Evolutionary conservation across 2,888 invertebrate species (phyloP), one percentile per base, ranked within the genome.

Genomic region (Mimachlamys varia): DNA sequence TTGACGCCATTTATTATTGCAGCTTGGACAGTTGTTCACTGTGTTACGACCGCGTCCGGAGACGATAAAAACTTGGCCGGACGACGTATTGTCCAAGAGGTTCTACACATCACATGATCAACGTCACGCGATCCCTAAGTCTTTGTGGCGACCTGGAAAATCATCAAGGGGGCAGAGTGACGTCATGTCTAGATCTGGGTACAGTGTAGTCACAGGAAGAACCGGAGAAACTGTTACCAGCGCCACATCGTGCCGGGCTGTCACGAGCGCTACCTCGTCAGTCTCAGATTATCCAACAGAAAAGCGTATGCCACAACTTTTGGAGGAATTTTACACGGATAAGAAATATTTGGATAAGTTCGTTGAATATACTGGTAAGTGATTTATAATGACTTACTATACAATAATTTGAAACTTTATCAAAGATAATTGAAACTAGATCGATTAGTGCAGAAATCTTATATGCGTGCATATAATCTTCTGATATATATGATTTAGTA

Each of bases 161-260:
- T 76, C 76, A 76, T 27, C 76, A 27, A 27, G 33, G 33, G 76
- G 76, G 10, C 76, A 76, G 76, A 76, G 76, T 33, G 76, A 76
- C 33, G 76, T 76, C 4, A 76, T 76, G 76, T 76, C 76, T 27
- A 27, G 76, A 33, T 76, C 76, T 27, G 76, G 76, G 76, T 76
- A 33, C 76, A 76, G 76, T 76, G 76, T 27, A 12, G 33, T 33
- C 76, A 76, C 76, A 12, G 76, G 76, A 27, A 76, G 76, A 27
- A 76, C 76, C 33, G 76, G 76, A 7, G 76, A 76, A 5, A 76
- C 76, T 33, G 76, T 76, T 17, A 27, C 76, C 22, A 76, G 76
- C 76, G 76, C 76, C 76, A 76, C 76, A 33, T 76, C 76, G 76
- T 76, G 76, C 27, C 76, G 76, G 27, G 76, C 76, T 76, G 76